Conservation (phyloP, 2,113 vertebrate species). For the Mustela lutreola region DNA sequence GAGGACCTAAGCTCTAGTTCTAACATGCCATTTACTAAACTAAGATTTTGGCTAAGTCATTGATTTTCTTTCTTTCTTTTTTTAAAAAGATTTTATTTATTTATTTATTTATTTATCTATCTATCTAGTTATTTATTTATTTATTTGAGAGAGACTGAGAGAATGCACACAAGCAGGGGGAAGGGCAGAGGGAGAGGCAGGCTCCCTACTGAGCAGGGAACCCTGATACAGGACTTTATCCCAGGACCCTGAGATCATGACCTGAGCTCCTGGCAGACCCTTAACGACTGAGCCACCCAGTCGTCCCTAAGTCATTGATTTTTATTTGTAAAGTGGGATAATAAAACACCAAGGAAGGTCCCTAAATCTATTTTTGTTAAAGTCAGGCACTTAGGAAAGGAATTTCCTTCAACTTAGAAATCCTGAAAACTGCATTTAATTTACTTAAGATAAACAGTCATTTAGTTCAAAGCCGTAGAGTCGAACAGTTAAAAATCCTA, state of each 20-base stretch:
- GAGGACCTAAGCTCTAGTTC: constrained; percentile 43
- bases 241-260: no score
- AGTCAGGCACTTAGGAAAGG: constrained; percentile 27
- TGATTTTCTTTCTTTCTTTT: background rate
- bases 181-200: no score
- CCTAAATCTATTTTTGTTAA: constrained; percentile 23
- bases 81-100: no score
- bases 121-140: no score
- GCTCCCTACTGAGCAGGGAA: no score
- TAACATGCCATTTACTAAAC: constrained; percentile 57
- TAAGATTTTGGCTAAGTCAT: constrained; percentile 36
- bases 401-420: constrained; percentile 26
- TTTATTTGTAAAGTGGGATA: constrained; percentile 59
- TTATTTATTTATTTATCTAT: no score
- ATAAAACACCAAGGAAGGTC: constrained; percentile 17
- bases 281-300: no score
- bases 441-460: constrained; percentile 34
- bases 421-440: constrained; percentile 56
- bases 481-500: constrained; percentile 12
- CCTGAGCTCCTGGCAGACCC: no score
- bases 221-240: no score
- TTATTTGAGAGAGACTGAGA: no score
- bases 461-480: constrained; percentile 55
- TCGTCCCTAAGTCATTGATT: background rate
- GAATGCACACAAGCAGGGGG: no score